Evolutionary conservation across 1,140 invertebrate species (phyloP).

Genomic region (Trinorchestia longiramus): DNA sequence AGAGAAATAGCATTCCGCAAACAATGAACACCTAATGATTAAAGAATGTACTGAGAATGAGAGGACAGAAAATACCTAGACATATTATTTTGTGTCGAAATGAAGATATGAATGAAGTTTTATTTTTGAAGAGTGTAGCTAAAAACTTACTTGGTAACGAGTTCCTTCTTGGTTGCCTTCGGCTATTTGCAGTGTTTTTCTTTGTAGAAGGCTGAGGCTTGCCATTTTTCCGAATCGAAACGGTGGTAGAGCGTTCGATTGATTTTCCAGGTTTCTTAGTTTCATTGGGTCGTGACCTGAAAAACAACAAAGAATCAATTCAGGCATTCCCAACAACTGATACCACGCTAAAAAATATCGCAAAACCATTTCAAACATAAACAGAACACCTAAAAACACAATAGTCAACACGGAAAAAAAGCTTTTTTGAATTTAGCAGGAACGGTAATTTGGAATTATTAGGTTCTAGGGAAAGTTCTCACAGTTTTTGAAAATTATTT

Average conservation of each 20-base stretch:
- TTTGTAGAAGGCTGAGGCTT: neutral
- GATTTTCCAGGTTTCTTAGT: neutral
- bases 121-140: neutral
- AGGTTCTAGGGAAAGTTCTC: too few relatives aligned
- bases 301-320: neutral
- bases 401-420: too few relatives aligned
- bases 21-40: too few relatives aligned
- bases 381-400: too few relatives aligned
- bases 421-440: too few relatives aligned
- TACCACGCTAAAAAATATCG: too few relatives aligned
- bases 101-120: neutral
- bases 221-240: neutral
- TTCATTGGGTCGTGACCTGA: neutral
- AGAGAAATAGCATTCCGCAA: too few relatives aligned
- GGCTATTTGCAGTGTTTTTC: neutral
- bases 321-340: neutral
- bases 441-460: too few relatives aligned
- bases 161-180: neutral
- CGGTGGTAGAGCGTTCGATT: neutral
- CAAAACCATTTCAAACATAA: too few relatives aligned
- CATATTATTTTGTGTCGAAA: neutral
- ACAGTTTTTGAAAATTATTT: too few relatives aligned
- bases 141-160: neutral
- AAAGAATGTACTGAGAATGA: too few relatives aligned
- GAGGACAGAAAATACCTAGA: too few relatives aligned